Percentiles rank a stretch among this genome's conserved stretches.
These are phyloP conservation scores for Sinohyriopsis cumingii DNA, from an alignment of 2,888 invertebrate genomes.

Conservation along the genomic window DNA sequence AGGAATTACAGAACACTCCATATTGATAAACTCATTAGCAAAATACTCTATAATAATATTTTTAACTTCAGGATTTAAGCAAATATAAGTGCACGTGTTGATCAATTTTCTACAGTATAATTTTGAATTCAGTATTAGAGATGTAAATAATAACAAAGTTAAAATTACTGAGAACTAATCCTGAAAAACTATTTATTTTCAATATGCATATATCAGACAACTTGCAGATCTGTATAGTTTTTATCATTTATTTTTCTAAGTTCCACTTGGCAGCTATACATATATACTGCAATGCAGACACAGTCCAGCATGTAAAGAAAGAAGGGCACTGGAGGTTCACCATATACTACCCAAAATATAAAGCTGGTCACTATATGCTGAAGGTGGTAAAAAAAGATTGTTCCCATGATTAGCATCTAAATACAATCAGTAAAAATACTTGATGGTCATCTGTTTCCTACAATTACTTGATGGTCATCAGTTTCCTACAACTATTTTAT, in stretches of 20 bases:
- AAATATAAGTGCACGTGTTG: not conserved
- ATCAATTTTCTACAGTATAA: not conserved
- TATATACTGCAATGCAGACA: slow-evolving; percentile 10
- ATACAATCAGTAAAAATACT: too few relatives aligned
- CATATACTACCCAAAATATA: slow-evolving; percentile 16
- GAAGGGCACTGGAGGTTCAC: slow-evolving; percentile 5
- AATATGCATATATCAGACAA: not conserved
- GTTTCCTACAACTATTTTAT: too few relatives aligned
- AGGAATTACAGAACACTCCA: too few relatives aligned
- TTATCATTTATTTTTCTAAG: not conserved
- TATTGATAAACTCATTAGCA: too few relatives aligned
- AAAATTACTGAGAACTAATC: not conserved
- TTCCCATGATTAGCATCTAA: slow-evolving; percentile 10
- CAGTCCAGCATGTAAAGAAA: slow-evolving; percentile 9
- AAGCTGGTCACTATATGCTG: slow-evolving; percentile 9
- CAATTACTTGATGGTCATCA: too few relatives aligned
- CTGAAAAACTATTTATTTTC: too few relatives aligned
- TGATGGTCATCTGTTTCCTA: too few relatives aligned
- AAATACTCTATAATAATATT: too few relatives aligned
- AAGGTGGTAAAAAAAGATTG: slow-evolving; percentile 13
- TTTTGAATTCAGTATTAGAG: not conserved
- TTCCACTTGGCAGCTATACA: slow-evolving; percentile 12
- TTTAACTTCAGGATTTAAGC: too few relatives aligned
- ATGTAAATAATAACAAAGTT: not conserved
- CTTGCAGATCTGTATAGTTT: too few relatives aligned